These are phyloP conservation scores for Scaptomyza graminum DNA, from an alignment of 1,140 invertebrate genomes.

Conservation along the genomic window DNA sequence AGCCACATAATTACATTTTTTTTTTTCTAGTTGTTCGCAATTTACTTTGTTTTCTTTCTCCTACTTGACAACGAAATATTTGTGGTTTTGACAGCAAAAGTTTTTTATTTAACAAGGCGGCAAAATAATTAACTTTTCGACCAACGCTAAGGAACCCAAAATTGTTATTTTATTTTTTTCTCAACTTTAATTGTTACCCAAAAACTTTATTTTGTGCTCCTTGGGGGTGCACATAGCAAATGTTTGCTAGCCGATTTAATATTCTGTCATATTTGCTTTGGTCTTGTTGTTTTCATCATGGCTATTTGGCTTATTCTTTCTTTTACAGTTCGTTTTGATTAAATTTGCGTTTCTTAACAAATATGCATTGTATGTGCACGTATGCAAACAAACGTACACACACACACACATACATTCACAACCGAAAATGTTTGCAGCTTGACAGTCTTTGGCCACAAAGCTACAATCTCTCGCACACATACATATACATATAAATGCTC, in stretches of 20 bases:
- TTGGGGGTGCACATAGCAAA: not conserved
- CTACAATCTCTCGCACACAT: not conserved
- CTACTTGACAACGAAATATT: slow-evolving; percentile 12
- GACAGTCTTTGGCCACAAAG: not conserved
- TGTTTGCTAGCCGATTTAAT: not conserved
- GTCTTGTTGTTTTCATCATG: not conserved
- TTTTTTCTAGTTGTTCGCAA: not conserved
- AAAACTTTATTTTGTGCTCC: not conserved
- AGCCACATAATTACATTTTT: slow-evolving; percentile 13
- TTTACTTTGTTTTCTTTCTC: slow-evolving; percentile 7
- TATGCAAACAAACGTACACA: not conserved
- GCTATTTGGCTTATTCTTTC: not conserved
- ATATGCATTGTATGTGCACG: not conserved
- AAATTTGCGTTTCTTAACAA: slow-evolving; percentile 19
- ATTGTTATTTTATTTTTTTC: not conserved
- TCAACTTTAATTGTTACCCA: not conserved
- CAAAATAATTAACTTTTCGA: slow-evolving; percentile 40
- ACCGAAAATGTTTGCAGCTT: not conserved
- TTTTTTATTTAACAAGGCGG: slow-evolving; percentile 34
- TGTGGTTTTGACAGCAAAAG: slow-evolving; percentile 42
- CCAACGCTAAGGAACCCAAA: not conserved
- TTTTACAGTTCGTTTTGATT: not conserved
- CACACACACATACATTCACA: not conserved
- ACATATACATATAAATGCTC: not conserved
- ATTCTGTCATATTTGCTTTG: not conserved